Conservation (phyloP, 2,797 vertebrate genomes). For the Rhincodon typus region DNA sequence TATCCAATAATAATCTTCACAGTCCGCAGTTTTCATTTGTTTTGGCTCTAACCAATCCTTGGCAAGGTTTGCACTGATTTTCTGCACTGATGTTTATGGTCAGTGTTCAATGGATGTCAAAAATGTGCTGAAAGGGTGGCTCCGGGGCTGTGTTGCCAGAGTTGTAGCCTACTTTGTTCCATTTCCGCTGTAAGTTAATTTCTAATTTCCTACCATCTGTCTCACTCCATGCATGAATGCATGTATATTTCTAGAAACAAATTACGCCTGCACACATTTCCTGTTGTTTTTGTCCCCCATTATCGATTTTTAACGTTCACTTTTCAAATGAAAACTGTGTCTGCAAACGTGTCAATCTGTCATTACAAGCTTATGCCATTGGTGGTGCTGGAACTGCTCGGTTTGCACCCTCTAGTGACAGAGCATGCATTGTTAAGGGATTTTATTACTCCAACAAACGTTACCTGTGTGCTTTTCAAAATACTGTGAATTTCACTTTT, state of each 20-base stretch:
- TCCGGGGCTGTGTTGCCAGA: neutral
- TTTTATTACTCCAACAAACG: neutral
- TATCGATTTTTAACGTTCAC: neutral
- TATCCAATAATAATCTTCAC: neutral
- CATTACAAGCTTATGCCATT: neutral
- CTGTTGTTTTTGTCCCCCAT: neutral
- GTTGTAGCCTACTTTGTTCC: neutral
- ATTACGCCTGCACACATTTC: neutral
- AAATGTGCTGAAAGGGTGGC: neutral
- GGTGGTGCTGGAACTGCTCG: neutral
- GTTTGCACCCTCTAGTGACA: neutral
- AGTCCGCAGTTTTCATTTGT: neutral
- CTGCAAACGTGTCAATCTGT: neutral
- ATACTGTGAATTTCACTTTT: neutral
- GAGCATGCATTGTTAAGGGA: neutral
- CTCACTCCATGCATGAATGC: neutral
- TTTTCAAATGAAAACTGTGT: neutral
- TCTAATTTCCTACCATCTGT: neutral
- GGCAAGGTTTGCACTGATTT: neutral
- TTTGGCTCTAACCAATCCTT: neutral
- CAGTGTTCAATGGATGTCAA: neutral
- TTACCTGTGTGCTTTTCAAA: neutral
- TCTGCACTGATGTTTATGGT: neutral
- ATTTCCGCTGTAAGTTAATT: neutral
- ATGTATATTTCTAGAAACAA: neutral